These are phyloP conservation scores for Micoletzkya japonica DNA, from an alignment of 2,888 invertebrate genomes.

Conservation along the genomic window DNA sequence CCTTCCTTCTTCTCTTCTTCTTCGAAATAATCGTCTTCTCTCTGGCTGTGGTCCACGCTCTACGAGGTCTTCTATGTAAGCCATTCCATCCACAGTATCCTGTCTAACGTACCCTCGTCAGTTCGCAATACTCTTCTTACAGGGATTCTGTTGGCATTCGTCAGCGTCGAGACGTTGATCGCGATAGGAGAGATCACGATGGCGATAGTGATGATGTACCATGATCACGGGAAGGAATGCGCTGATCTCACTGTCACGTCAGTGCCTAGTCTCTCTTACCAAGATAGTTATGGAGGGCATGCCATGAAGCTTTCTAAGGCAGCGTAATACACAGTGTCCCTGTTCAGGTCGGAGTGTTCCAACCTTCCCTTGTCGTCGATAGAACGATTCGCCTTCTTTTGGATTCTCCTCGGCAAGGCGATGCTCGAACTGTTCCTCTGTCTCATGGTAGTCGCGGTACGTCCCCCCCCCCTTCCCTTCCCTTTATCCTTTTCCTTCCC, in stretches of 20 bases:
- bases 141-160: slow-evolving; percentile 10
- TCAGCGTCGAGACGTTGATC: slow-evolving; percentile 13
- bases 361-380: not conserved
- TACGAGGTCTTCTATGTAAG: slow-evolving; percentile 15
- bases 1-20: slow-evolving; percentile 1
- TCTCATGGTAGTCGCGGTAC: slow-evolving; percentile 21
- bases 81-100: not conserved
- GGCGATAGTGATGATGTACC: slow-evolving; percentile 13
- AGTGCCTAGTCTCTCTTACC: too few species aligned
- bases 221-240: slow-evolving; percentile 15
- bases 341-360: not conserved
- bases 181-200: slow-evolving; percentile 13
- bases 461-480: too few species aligned
- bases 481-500: slow-evolving; percentile 1
- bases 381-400: slow-evolving; percentile 25
- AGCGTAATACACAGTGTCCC: too few species aligned
- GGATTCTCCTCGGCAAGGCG: slow-evolving; percentile 14
- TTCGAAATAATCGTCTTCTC: slow-evolving; percentile 5
- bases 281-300: too few species aligned
- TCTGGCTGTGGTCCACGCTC: not conserved
- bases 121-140: not conserved
- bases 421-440: slow-evolving; percentile 27
- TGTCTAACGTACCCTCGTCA: not conserved
- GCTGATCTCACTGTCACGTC: too few species aligned
- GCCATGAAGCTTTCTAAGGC: too few species aligned